These are phyloP conservation scores for Acrobasis repandana DNA, from an alignment of 2,888 invertebrate species.

Conservation along the genomic window DNA sequence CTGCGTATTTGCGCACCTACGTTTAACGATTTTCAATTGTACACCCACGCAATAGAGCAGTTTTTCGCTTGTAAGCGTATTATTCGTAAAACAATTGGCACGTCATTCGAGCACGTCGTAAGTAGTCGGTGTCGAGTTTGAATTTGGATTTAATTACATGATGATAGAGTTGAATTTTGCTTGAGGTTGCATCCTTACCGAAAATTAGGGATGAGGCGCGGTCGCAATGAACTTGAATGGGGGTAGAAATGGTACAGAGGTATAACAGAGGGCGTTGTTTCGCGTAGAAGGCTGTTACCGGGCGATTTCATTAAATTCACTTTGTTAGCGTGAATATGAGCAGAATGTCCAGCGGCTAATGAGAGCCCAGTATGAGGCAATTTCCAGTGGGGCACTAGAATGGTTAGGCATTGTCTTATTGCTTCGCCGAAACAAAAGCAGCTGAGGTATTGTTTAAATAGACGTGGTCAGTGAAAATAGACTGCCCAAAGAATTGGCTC, in stretches of 20 bases:
- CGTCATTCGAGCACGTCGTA: constrained; percentile 47
- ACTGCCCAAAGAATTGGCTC: not conserved
- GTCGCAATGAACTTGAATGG: constrained; percentile 60
- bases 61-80: constrained; percentile 39
- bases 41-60: constrained; percentile 42
- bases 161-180: constrained; percentile 43
- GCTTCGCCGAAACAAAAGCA: constrained; percentile 8
- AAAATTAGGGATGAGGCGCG: constrained; percentile 65
- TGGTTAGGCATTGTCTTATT: constrained; percentile 14
- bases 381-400: constrained; percentile 10
- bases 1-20: constrained; percentile 69
- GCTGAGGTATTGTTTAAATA: constrained; percentile 7
- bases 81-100: constrained; percentile 49
- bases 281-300: constrained; percentile 57
- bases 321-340: constrained; percentile 49
- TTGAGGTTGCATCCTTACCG: constrained; percentile 34
- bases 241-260: constrained; percentile 58
- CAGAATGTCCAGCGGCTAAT: constrained; percentile 25
- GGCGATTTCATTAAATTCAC: constrained; percentile 62
- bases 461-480: constrained; percentile 2
- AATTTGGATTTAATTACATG: constrained; percentile 40
- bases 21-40: constrained; percentile 43
- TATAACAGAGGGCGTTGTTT: constrained; percentile 67
- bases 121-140: constrained; percentile 34
- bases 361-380: constrained; percentile 1